phyloP scores from a whole-genome alignment of 2,113 vertebrate species.

The Chaetodon auriga region DNA sequence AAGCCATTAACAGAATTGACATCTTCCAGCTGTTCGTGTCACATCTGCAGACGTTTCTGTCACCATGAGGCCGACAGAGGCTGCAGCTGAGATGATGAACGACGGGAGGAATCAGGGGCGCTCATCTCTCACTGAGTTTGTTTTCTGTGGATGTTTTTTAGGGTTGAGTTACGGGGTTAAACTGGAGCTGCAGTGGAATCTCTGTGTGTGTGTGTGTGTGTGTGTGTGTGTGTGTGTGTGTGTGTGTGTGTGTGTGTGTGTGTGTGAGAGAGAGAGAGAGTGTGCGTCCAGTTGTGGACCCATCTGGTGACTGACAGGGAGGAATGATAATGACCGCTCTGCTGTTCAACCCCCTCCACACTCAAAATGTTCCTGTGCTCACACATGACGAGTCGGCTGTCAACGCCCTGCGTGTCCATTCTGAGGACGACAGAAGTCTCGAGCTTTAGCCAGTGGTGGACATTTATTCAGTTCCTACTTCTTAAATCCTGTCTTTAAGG shows the following conservation, averaged over 20 bases:
- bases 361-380: slow-evolving; percentile 1
- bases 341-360: not conserved
- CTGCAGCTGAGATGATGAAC: not conserved
- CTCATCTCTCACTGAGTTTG: not conserved
- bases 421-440: not conserved
- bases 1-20: slow-evolving; percentile 25
- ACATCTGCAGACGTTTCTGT: slow-evolving; percentile 17
- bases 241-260: slow-evolving; percentile 3
- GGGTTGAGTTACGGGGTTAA: not conserved
- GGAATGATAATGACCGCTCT: slow-evolving; percentile 67
- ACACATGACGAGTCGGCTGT: not conserved
- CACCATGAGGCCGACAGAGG: not conserved
- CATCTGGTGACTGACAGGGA: slow-evolving; percentile 48
- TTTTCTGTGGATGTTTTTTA: slow-evolving; percentile 5
- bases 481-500: not conserved
- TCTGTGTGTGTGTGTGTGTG: not conserved
- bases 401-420: not conserved
- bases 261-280: too few relatives aligned
- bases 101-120: not conserved
- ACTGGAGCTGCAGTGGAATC: not conserved
- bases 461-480: not conserved
- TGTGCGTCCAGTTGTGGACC: slow-evolving; percentile 6
- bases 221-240: not conserved
- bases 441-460: not conserved
- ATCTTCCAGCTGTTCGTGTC: slow-evolving; percentile 47